Base-by-base conservation (phyloP, 1,140 invertebrate species). In the Caenorhabditis remanei region DNA sequence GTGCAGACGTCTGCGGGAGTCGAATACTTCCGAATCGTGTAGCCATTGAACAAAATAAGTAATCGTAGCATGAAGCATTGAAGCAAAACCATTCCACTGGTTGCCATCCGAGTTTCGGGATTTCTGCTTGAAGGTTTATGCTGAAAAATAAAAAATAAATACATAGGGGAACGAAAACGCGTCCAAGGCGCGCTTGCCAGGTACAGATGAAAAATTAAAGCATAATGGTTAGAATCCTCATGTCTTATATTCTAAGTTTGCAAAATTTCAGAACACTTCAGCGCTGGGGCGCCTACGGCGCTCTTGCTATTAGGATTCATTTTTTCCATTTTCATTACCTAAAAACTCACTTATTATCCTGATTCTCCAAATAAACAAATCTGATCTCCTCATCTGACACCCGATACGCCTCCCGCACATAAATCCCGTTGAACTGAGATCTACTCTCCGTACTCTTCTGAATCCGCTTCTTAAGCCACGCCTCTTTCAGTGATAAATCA, bases 331-430 rank as follows among this genome's bases (percentile, higher is more conserved):
- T 32, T 32, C 32, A 32, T 0, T 2, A 32, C 32, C 32, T 32
- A 32, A 32, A 32, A 32, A 19, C 82, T 56, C 24, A 83, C 82
- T 46, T 21, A 83, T 84, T 84, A 61, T 84, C 58, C 55, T 84
- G 83, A 61, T 65, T 84, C 21, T 84, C 55, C 83, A 84, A 84
- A 53, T 84, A 84, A 11, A 84, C 24, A 19, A 84, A 84, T 41
- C 83, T 24, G 14, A 84, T 84, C 21, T 84, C 83, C 8, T 58
- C 43, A 84, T 84, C 46, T 0, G 83, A 84, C 4, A 84, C 83
- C 9, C 83, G 83, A 61, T 84, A 84, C 6, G 83, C 83, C n/a
- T 84, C 83, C 46, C 83, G 19, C 2, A 84, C 83, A 84, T 84
- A 84, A 19, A 84, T 84, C 58, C 83, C 83, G n/a, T 14, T 19